Base-by-base conservation (phyloP, 2,113 vertebrate genomes). In the Corythoichthys intestinalis region DNA sequence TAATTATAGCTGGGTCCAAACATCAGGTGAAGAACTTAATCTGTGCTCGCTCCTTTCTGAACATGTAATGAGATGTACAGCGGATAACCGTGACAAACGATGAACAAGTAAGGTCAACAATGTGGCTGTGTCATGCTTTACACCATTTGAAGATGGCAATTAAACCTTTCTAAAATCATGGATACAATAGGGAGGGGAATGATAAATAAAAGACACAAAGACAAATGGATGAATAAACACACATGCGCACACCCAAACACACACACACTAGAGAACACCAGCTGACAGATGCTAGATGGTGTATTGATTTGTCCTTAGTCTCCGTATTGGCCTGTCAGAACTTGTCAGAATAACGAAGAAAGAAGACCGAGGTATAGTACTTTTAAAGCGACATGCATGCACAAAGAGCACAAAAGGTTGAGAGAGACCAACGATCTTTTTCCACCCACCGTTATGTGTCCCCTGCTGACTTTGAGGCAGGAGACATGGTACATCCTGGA, bases 261-360 rank as follows among this genome's bases (percentile, higher is more conserved):
- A 60, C 57, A 64, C 54, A 52, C 66, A 67, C 49, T 9, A 35
- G 20, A 78, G 62, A 75, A 80, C 73, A 79, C 66, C 78, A 81
- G 83, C 83, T 83, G 80, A 82, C 85, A 84, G 85, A 80, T 79
- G 77, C 80, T 80, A 85, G 85, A 86, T 87, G 77, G 80, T 73
- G 78, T 86, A 88, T 87, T 78, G 87, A 87, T 84, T 83, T 82
- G 76, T 87, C 80, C 80, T 83, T 65, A 6, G 68, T 46, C 77
- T 83, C 72, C 66, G 69, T 62, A 74, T 70, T 68, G 61, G 74
- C 62, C 79, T 83, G 83, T 72, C 79, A 86, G 73, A 82, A 78
- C 81, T 73, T 77, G 86, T 83, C 81, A 83, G 84, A 80, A 83
- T 85, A 83, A 83, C 82, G 84, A 80, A 71, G 76, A 77, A 71